Percentiles rank a stretch among this genome's conserved stretches.
phyloP scores from a whole-genome alignment of 2,888 invertebrate species.

The Lasioglossum vierecki region DNA sequence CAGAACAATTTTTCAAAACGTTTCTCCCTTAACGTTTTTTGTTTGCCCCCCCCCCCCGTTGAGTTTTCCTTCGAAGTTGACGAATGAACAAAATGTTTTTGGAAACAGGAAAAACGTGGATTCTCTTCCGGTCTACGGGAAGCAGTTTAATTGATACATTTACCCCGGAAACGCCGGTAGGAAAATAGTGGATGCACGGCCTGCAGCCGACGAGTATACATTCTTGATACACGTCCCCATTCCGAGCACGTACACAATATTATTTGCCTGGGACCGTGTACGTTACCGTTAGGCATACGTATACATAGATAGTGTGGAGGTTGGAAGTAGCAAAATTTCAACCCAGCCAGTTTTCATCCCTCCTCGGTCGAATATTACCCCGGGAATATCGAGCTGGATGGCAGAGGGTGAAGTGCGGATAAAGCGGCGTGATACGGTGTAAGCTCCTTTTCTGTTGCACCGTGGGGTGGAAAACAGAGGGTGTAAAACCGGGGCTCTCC shows the following conservation, averaged over 20 bases:
- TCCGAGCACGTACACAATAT: slow-evolving; percentile 22
- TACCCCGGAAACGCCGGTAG: neutral
- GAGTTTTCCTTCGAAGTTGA: neutral
- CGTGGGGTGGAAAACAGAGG: neutral
- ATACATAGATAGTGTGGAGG: neutral
- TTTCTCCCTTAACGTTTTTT: no score
- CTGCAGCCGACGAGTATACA: slow-evolving; percentile 10
- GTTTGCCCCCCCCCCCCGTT: neutral
- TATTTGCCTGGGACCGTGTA: slow-evolving; percentile 27
- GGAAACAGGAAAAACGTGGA: neutral
- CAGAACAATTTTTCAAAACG: no score
- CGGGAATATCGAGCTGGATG: slow-evolving; percentile 14
- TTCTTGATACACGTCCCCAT: slow-evolving; percentile 20
- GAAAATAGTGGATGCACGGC: neutral
- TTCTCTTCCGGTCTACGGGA: neutral
- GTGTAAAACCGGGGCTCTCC: slow-evolving; percentile 7
- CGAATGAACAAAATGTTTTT: neutral
- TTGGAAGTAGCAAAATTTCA: slow-evolving; percentile 40
- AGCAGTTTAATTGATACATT: slow-evolving; percentile 16
- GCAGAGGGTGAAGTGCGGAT: slow-evolving; percentile 37
- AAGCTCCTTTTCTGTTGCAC: slow-evolving; percentile 52
- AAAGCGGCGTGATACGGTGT: slow-evolving; percentile 47
- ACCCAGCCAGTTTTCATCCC: slow-evolving; percentile 10
- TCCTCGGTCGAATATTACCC: slow-evolving; percentile 31
- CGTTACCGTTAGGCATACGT: slow-evolving; percentile 35